These are phyloP conservation scores for Brachionus manjavacas DNA, from an alignment of 1,140 invertebrate species.

Conservation along the genomic window DNA sequence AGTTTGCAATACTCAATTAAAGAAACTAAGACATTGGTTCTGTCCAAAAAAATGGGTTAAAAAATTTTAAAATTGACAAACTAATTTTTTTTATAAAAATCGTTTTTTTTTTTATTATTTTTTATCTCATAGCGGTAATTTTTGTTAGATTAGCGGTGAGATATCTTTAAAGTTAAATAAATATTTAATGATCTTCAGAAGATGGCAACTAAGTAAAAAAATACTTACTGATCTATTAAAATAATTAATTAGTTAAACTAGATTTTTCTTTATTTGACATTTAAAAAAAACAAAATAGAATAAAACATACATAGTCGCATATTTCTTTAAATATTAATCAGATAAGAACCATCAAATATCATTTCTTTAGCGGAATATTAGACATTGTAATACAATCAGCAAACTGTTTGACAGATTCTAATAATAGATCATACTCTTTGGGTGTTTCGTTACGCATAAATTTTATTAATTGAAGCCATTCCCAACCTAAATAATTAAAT, in stretches of 20 bases:
- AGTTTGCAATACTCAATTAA: not conserved
- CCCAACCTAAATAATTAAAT: conserved; percentile 23
- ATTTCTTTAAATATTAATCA: too few species aligned
- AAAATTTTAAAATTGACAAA: not conserved
- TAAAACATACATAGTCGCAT: not conserved
- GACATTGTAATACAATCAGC: conserved; percentile 19
- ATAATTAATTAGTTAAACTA: not conserved
- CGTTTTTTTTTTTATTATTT: too few species aligned
- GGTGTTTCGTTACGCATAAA: conserved; percentile 32
- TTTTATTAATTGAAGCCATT: not conserved
- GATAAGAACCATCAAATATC: too few species aligned
- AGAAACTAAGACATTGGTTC: not conserved
- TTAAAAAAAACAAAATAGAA: not conserved
- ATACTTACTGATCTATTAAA: too few species aligned
- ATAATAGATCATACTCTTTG: not conserved
- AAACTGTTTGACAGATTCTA: not conserved
- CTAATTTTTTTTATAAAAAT: not conserved
- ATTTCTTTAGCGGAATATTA: not conserved
- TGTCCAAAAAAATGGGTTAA: not conserved
- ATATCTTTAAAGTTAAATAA: too few species aligned
- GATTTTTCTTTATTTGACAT: not conserved
- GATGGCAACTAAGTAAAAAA: too few species aligned
- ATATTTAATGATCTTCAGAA: too few species aligned
- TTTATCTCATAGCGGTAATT: too few species aligned
- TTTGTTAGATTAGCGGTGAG: too few species aligned